phyloP scores from a whole-genome alignment of 2,888 invertebrate species.

The Polymixis flavicincta region DNA sequence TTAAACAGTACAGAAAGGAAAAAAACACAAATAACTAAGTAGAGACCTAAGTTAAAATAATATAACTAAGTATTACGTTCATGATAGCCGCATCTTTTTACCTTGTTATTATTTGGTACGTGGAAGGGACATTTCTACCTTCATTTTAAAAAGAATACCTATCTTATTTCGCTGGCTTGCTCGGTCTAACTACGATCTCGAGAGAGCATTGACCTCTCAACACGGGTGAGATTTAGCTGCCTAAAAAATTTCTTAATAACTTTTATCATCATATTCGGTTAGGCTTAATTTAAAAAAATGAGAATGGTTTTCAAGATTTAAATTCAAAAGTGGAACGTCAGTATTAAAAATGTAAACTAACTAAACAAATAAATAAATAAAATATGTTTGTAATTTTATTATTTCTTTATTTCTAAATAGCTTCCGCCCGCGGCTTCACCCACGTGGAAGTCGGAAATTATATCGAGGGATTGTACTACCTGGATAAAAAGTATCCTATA shows the following conservation, averaged over 20 bases:
- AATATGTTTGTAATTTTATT: not conserved
- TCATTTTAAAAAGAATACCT: conserved; percentile 45
- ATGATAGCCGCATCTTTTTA: conserved; percentile 24
- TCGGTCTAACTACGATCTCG: conserved; percentile 31
- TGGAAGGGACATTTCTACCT: conserved; percentile 30
- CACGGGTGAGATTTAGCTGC: conserved; percentile 27
- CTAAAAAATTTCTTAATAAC: conserved; percentile 18
- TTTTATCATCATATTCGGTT: conserved; percentile 19
- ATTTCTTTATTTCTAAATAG: not conserved
- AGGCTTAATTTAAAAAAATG: conserved; percentile 11
- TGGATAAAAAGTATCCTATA: no score
- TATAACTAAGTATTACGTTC: conserved; percentile 5
- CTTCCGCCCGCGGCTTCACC: no score
- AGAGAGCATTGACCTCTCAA: conserved; percentile 39
- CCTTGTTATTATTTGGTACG: conserved; percentile 39
- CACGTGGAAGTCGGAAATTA: no score
- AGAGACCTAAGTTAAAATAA: not conserved
- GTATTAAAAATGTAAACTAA: no score
- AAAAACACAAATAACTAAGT: not conserved
- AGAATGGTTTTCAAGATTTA: not conserved
- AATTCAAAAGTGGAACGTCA: not conserved
- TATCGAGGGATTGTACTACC: no score
- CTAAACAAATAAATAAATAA: no score
- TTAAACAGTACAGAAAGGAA: not conserved
- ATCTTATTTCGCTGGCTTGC: conserved; percentile 44